phyloP scores from a whole-genome alignment of 2,113 vertebrate genomes.

The Rousettus leschenaultii region DNA sequence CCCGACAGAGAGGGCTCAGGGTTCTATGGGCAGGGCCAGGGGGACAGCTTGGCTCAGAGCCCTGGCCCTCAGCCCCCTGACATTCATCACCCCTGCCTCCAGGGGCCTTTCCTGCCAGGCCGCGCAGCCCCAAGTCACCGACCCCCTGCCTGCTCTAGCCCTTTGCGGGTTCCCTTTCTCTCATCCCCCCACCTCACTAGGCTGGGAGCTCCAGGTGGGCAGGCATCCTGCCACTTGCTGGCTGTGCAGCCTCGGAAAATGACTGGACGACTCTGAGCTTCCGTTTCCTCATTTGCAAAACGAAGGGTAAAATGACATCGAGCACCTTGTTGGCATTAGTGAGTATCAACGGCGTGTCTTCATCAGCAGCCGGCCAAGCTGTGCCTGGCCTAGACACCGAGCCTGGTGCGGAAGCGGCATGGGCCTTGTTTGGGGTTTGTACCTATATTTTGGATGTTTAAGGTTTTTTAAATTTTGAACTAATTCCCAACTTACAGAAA shows the following conservation, averaged over 20 bases:
- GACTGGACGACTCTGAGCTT: not conserved
- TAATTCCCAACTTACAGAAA: not conserved
- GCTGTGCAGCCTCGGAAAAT: not conserved
- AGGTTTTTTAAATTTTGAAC: not conserved
- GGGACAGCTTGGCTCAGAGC: not conserved
- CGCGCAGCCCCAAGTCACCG: rapidly evolving
- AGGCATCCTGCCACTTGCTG: rapidly evolving
- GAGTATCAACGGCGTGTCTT: rapidly evolving
- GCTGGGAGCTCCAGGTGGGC: not conserved
- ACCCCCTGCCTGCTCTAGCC: not conserved
- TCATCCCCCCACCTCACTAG: not conserved
- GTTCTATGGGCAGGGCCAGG: not conserved
- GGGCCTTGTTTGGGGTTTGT: not conserved
- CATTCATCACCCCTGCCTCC: not conserved
- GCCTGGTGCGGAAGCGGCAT: rapidly evolving
- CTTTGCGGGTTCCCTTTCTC: rapidly evolving
- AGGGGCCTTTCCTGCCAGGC: not conserved
- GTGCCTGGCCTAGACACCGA: rapidly evolving
- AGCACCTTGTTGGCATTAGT: rapidly evolving
- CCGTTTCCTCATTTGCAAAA: not conserved
- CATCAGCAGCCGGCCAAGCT: rapidly evolving
- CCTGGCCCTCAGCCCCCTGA: not conserved
- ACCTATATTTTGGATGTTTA: not conserved
- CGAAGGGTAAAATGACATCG: rapidly evolving
- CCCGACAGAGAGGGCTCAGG: not conserved